These are phyloP conservation scores for Microhierax caerulescens DNA, from an alignment of 2,797 vertebrate species.

Conservation along the genomic window DNA sequence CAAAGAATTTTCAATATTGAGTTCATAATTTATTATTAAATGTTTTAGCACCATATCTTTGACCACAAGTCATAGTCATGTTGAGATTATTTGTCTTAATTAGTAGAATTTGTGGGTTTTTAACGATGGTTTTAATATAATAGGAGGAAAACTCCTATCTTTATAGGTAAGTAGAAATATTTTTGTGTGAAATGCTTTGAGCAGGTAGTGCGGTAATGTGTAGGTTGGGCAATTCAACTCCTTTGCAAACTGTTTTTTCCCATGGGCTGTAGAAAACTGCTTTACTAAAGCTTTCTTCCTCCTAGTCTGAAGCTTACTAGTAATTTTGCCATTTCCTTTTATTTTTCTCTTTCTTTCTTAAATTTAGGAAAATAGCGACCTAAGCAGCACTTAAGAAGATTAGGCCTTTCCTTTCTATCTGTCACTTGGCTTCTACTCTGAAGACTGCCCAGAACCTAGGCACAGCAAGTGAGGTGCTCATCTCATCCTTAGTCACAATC, in stretches of 20 bases:
- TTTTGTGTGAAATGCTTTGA: background rate
- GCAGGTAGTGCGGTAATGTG: background rate
- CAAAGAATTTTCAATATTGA: background rate
- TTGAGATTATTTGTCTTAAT: background rate
- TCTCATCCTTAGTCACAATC: background rate
- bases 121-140: background rate
- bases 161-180: background rate
- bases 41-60: background rate
- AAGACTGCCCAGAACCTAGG: background rate
- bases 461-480: background rate
- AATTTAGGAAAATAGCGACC: background rate
- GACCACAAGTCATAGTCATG: background rate
- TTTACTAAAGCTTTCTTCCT: background rate
- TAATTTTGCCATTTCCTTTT: background rate
- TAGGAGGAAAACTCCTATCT: background rate
- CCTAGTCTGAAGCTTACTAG: background rate
- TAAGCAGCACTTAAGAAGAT: background rate
- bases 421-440: background rate
- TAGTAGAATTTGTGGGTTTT: background rate
- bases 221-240: background rate
- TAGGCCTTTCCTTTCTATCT: background rate
- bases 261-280: background rate
- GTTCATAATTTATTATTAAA: background rate
- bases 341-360: background rate
- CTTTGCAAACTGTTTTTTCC: background rate